phyloP scores from a whole-genome alignment of 2,797 vertebrate species.

The Spondyliosoma cantharus region DNA sequence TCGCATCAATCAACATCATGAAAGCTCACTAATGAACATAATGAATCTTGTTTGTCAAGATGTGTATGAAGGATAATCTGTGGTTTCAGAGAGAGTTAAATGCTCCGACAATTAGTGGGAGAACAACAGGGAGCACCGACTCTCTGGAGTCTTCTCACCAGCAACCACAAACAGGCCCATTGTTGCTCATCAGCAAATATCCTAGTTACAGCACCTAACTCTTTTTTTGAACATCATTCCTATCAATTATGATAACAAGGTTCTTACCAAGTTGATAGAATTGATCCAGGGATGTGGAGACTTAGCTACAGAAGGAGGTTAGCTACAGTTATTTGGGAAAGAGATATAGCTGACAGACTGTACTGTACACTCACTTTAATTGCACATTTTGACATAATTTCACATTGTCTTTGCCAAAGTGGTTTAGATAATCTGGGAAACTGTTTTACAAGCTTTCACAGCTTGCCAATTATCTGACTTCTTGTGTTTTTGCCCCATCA shows the following conservation, averaged over 20 bases:
- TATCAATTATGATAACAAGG: conserved; percentile 8
- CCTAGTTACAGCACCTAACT: not conserved
- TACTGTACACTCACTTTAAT: not conserved
- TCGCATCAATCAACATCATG: not conserved
- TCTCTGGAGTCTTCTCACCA: conserved; percentile 16
- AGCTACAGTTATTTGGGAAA: not conserved
- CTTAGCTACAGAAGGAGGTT: not conserved
- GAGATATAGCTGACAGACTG: not conserved
- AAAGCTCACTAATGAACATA: conserved; percentile 7
- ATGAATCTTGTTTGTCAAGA: conserved; percentile 19
- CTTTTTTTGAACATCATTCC: not conserved
- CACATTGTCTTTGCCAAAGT: conserved; percentile 11
- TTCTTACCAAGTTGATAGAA: not conserved
- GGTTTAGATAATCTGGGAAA: conserved; percentile 7
- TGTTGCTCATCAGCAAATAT: not conserved
- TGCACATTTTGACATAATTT: not conserved
- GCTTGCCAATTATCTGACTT: not conserved
- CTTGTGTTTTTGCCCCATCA: not conserved
- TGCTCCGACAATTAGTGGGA: not conserved
- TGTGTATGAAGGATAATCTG: conserved; percentile 21
- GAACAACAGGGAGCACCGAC: not conserved
- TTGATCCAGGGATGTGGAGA: not conserved
- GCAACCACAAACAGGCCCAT: not conserved
- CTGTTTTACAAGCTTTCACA: not conserved
- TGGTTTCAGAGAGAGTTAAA: conserved; percentile 3